Percentiles rank a stretch among this genome's conserved stretches.
Evolutionary conservation across 1,140 invertebrate genomes (phyloP).

Genomic region (Magallana gigas): DNA sequence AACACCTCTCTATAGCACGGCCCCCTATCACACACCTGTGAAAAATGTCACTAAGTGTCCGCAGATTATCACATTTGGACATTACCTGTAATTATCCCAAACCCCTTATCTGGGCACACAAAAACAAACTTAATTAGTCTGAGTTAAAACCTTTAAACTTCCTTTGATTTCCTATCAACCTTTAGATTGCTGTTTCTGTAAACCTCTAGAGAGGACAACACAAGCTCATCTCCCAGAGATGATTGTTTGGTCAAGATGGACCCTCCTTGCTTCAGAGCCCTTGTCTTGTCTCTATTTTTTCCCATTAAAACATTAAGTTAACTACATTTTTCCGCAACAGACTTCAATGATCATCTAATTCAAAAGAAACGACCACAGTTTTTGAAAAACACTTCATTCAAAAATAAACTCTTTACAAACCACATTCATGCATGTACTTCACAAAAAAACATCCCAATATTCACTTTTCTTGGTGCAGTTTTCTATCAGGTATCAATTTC

Average conservation of each 20-base stretch:
- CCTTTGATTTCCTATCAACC: constrained; percentile 20
- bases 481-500: no score
- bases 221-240: constrained; percentile 11
- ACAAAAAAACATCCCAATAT: no score
- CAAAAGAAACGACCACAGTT: not conserved
- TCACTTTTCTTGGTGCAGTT: no score
- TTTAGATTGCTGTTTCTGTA: constrained; percentile 28
- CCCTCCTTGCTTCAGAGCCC: not conserved
- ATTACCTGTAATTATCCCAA: constrained; percentile 28
- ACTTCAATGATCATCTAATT: not conserved
- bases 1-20: constrained; percentile 8
- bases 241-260: not conserved
- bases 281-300: not conserved
- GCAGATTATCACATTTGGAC: constrained; percentile 26
- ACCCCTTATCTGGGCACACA: constrained; percentile 14
- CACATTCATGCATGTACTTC: no score
- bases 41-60: constrained; percentile 13
- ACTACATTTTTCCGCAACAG: not conserved
- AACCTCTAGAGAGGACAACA: not conserved
- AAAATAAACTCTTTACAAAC: no score
- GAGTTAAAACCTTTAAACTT: constrained; percentile 5
- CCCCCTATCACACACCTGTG: constrained; percentile 20
- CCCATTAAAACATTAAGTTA: not conserved
- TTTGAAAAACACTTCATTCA: not conserved
- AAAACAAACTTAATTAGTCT: constrained; percentile 37